phyloP scores from a whole-genome alignment of 2,888 invertebrate species.

The Lutraria lutraria region DNA sequence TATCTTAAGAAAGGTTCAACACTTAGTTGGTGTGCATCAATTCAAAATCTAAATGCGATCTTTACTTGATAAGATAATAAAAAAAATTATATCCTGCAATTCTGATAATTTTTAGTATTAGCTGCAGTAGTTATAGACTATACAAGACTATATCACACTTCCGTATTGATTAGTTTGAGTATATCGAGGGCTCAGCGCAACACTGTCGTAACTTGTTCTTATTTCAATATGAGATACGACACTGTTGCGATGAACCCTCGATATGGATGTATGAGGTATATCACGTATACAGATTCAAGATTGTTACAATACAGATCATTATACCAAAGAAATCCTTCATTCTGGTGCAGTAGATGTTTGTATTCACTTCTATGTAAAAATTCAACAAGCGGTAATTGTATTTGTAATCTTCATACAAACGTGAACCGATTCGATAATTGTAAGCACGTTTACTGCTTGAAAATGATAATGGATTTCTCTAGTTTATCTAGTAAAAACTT shows the following conservation, averaged over 20 bases:
- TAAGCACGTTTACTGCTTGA: background rate
- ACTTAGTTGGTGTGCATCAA: too few relatives aligned
- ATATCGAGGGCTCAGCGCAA: too few relatives aligned
- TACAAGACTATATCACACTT: background rate
- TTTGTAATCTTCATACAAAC: background rate
- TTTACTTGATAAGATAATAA: too few relatives aligned
- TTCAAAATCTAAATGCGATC: too few relatives aligned
- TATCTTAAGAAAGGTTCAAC: too few relatives aligned
- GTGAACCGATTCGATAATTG: background rate
- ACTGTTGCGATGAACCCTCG: too few relatives aligned
- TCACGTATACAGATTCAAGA: background rate
- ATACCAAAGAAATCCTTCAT: background rate
- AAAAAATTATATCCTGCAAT: too few relatives aligned
- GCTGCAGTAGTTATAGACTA: background rate
- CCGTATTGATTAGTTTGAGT: background rate
- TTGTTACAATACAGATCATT: background rate
- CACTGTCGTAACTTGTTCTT: too few relatives aligned
- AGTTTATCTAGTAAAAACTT: background rate
- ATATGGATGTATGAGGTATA: background rate
- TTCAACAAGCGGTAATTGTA: background rate
- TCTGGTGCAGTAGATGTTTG: background rate
- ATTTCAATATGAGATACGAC: too few relatives aligned
- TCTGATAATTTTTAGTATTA: background rate
- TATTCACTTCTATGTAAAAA: background rate
- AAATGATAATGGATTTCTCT: background rate